These are phyloP conservation scores for Dioctria linearis DNA, from an alignment of 2,888 invertebrate species.

Conservation along the genomic window DNA sequence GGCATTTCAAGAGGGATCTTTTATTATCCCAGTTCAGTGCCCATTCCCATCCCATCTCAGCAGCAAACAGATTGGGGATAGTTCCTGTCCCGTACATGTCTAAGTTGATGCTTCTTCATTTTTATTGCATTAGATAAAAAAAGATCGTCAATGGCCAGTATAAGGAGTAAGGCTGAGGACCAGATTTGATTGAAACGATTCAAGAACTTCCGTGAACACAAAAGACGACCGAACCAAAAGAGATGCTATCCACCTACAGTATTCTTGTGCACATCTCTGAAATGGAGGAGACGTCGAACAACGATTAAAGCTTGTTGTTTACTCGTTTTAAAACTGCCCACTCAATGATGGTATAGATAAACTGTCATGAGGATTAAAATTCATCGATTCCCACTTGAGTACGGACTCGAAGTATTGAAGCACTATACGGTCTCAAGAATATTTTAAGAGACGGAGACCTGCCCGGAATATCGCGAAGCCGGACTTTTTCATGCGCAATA, in stretches of 20 bases:
- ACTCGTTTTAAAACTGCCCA: slow-evolving; percentile 3
- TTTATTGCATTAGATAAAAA: too few relatives aligned
- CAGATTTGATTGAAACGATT: neutral
- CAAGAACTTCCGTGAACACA: too few relatives aligned
- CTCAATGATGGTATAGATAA: slow-evolving; percentile 42
- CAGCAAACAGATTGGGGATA: too few relatives aligned
- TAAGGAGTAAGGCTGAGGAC: neutral
- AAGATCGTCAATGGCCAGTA: neutral
- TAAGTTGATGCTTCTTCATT: too few relatives aligned
- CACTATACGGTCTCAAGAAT: neutral
- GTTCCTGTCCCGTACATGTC: too few relatives aligned
- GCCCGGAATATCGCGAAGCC: too few relatives aligned
- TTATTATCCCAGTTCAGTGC: too few relatives aligned
- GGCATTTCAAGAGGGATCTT: too few relatives aligned
- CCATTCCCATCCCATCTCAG: too few relatives aligned
- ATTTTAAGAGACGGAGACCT: neutral
- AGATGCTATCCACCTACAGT: too few relatives aligned
- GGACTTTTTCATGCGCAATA: neutral
- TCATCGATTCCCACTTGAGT: slow-evolving; percentile 37
- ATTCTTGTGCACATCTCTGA: too few relatives aligned
- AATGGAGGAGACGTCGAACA: neutral
- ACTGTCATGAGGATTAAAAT: slow-evolving; percentile 31
- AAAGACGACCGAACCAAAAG: too few relatives aligned
- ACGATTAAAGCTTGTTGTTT: slow-evolving; percentile 14
- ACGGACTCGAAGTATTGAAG: neutral